Percentiles rank a stretch among this genome's conserved stretches.
These are phyloP conservation scores for Acipenser transmontanus DNA, from an alignment of 2,797 vertebrate genomes.

Conservation along the genomic window DNA sequence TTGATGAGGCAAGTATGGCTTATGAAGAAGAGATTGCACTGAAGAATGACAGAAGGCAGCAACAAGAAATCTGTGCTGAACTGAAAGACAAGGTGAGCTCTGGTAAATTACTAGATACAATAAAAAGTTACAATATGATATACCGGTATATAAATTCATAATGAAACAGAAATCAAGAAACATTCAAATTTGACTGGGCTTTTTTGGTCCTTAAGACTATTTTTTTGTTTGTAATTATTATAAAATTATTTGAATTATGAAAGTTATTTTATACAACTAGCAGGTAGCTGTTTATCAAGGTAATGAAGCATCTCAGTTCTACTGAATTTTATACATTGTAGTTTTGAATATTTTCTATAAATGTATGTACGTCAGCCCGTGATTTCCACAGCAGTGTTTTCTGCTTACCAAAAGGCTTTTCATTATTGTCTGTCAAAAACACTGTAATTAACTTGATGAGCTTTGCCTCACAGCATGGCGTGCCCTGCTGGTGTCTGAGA, in stretches of 20 bases:
- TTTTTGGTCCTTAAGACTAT: neutral
- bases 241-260: neutral
- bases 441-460: constrained; percentile 1
- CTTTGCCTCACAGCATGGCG: neutral
- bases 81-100: constrained; percentile 76
- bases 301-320: constrained; percentile 4
- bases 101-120: neutral
- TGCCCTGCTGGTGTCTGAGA: neutral
- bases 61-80: constrained; percentile 71
- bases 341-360: constrained; percentile 5
- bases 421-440: constrained; percentile 3
- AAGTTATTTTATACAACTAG: neutral
- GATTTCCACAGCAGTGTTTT: neutral
- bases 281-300: constrained; percentile 7
- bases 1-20: constrained; percentile 67
- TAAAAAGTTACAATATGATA: too few species aligned
- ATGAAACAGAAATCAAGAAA: neutral
- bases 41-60: constrained; percentile 61
- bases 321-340: neutral
- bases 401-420: neutral
- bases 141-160: neutral
- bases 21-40: constrained; percentile 58
- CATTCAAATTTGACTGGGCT: neutral
- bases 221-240: neutral
- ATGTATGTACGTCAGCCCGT: neutral